These are phyloP conservation scores for Rhincodon typus DNA, from an alignment of 2,797 vertebrate species.

Conservation along the genomic window DNA sequence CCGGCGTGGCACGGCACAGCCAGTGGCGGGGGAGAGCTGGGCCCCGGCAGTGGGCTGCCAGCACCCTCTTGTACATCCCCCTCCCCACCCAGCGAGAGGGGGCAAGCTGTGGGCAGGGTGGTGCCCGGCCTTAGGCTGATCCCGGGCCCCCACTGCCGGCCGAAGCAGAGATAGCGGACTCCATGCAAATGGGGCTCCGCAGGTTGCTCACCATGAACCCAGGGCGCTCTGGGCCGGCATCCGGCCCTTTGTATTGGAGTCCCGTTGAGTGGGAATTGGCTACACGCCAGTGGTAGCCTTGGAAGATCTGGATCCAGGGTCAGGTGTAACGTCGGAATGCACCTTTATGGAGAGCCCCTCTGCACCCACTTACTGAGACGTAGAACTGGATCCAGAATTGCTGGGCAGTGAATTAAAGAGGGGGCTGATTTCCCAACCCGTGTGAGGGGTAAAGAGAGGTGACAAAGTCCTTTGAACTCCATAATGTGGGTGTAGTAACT, in stretches of 20 bases:
- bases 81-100: no score
- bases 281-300: neutral
- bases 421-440: neutral
- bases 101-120: neutral
- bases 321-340: neutral
- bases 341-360: neutral
- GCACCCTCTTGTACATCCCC: neutral
- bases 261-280: neutral
- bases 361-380: neutral
- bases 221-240: neutral
- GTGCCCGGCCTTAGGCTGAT: neutral
- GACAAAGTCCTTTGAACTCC: neutral
- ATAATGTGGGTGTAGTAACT: neutral
- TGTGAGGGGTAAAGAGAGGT: neutral
- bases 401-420: neutral
- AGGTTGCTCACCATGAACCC: neutral
- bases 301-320: neutral
- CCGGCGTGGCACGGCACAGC: neutral
- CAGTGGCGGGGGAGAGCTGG: neutral
- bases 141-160: neutral
- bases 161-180: neutral
- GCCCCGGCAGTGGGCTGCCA: neutral
- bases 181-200: neutral
- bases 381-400: neutral
- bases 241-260: conserved; percentile 25